Evolutionary conservation across 2,113 vertebrate species (phyloP), one percentile per base, ranked within the genome.

Genomic region (Mesocricetus auratus): DNA sequence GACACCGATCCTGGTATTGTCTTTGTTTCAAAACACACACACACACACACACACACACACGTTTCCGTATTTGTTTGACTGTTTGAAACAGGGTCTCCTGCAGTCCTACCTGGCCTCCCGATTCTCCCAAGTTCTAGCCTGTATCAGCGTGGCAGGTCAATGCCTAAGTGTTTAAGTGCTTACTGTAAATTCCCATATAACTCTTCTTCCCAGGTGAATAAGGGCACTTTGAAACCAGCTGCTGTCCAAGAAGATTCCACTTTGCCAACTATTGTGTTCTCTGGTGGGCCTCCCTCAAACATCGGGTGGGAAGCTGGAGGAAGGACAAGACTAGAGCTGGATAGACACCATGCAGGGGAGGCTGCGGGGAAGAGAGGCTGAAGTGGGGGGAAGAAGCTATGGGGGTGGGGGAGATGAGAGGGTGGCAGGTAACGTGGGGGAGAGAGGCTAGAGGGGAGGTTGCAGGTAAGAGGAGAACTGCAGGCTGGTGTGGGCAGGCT

Each of bases 351-450:
- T 26, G 56, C 81, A 42, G 15, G 58, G 81, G 58, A 60, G 81
- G 39, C 26, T 66, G 26, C 60, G 19, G 7, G 58, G n/a, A 26
- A 15, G 15, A 17, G 22, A 83, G n/a, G 26, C 56, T 82, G 12
- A 60, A 82, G n/a, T 3, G 36, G 8, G 21, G n/a, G 26, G 26
- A 29, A 12, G 36, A n/a, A 53, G 53, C 36, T n/a, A 19, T 33
- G 24, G 19, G 19, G 19, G 11, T 5, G 2, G 1, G 11, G 56
- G n/a, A n/a, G n/a, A n/a, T 36, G 36, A 50, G 33, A n/a, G 1
- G 3, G 16, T 13, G 47, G 31, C 16, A 79, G 21, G 42, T 42
- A 39, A 8, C 39, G 79, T 7, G 2, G 36, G 79, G 53, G 21
- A 53, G 78, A 81, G 31, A 36, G 33, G 77, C 47, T 53, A 77